These are phyloP conservation scores for Nicator chloris DNA, from an alignment of 2,113 vertebrate genomes.

Conservation along the genomic window DNA sequence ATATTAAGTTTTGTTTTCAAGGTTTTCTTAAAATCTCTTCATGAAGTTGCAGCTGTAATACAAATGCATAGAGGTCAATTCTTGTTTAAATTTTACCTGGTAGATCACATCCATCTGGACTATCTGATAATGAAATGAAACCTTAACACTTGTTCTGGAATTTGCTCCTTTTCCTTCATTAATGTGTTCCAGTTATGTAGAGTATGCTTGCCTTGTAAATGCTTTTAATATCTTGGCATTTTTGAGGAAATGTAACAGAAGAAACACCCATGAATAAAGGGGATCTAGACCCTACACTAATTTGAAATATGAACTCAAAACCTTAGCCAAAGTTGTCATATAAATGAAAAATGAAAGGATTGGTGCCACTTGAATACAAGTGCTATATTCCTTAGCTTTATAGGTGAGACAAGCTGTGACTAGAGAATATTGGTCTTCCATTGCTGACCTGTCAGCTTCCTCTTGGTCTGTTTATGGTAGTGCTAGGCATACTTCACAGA, in stretches of 20 bases:
- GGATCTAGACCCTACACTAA: not conserved
- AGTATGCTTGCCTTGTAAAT: not conserved
- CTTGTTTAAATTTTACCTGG: rapidly evolving
- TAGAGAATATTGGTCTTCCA: conserved; percentile 17
- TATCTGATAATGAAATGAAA: not conserved
- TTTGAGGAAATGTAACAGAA: not conserved
- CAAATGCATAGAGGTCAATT: not conserved
- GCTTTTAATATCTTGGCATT: not conserved
- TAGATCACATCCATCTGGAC: not conserved
- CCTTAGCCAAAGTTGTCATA: not conserved
- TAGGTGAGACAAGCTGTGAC: not conserved
- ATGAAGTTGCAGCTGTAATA: not conserved
- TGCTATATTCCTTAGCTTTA: not conserved
- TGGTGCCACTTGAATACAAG: not conserved
- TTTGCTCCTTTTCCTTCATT: not conserved
- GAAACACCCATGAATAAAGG: not conserved
- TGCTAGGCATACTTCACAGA: not conserved
- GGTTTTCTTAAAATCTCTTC: not conserved
- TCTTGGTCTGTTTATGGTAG: conserved; percentile 11
- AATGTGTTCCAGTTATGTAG: not conserved
- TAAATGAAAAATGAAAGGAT: not conserved
- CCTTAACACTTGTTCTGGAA: not conserved
- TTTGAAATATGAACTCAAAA: not conserved
- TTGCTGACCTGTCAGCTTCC: not conserved
- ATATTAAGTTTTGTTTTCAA: not conserved